Conservation (phyloP, 2,888 invertebrate species). For the Hemaris fuciformis region DNA sequence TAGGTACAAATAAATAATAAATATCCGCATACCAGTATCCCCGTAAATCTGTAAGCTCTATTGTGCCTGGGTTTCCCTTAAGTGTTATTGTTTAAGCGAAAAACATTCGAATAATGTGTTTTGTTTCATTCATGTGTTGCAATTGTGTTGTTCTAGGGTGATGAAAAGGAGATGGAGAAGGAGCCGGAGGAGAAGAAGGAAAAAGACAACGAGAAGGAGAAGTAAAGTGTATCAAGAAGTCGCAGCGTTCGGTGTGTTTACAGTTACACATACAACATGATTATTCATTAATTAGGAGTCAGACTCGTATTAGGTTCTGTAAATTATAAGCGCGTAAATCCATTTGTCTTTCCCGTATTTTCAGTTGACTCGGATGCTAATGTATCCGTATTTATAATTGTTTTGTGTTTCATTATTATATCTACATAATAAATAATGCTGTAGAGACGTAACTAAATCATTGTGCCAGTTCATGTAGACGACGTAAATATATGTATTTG, state of each 20-base stretch:
- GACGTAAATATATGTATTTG: not conserved
- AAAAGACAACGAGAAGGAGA: slow-evolving; percentile 66
- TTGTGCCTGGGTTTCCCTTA: too few species aligned
- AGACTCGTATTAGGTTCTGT: slow-evolving; percentile 67
- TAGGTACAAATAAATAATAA: too few species aligned
- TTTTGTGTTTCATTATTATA: slow-evolving; percentile 37
- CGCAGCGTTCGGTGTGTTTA: slow-evolving; percentile 27
- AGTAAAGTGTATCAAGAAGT: slow-evolving; percentile 38
- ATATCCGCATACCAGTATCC: too few species aligned
- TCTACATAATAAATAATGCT: slow-evolving; percentile 35
- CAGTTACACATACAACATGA: slow-evolving; percentile 46
- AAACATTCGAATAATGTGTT: too few species aligned
- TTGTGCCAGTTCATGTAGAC: slow-evolving; percentile 7
- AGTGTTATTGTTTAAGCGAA: too few species aligned
- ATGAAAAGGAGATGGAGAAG: slow-evolving; percentile 86
- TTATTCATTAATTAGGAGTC: slow-evolving; percentile 57
- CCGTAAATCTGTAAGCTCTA: too few species aligned
- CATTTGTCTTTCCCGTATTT: slow-evolving; percentile 78
- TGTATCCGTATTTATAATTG: slow-evolving; percentile 41
- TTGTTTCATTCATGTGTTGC: too few species aligned
- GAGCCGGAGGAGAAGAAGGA: slow-evolving; percentile 88
- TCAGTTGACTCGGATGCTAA: slow-evolving; percentile 47
- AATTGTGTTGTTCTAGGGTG: slow-evolving; percentile 77
- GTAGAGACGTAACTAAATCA: slow-evolving; percentile 39
- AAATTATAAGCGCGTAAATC: slow-evolving; percentile 74